Percentiles rank a stretch among this genome's conserved stretches.
phyloP scores from a whole-genome alignment of 2,797 vertebrate species.

The Oreochromis mossambicus region DNA sequence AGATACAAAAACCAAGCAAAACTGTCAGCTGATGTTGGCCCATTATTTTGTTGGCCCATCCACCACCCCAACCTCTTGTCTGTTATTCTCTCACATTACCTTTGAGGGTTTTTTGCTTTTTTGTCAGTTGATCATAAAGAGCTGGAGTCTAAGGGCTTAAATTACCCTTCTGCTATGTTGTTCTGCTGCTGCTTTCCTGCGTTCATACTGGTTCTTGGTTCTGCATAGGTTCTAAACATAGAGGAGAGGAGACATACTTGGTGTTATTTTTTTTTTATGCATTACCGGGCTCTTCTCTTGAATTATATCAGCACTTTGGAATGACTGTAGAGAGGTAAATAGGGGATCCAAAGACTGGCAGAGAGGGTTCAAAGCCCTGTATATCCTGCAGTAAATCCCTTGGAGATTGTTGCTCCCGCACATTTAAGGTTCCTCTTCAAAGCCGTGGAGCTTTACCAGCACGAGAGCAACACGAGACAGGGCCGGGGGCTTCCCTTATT shows the following conservation, averaged over 20 bases:
- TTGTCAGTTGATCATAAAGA: neutral
- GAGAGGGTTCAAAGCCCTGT: conserved; percentile 60
- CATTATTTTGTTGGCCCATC: neutral
- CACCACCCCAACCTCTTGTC: neutral
- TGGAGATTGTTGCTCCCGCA: conserved; percentile 70
- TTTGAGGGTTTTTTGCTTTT: neutral
- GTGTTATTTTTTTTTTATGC: conserved; percentile 8
- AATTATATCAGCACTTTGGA: conserved; percentile 59
- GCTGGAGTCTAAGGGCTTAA: neutral
- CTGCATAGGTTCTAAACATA: neutral
- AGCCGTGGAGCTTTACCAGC: conserved; percentile 56
- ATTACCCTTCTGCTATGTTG: neutral
- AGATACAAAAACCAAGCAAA: neutral
- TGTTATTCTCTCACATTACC: neutral
- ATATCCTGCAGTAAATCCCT: conserved; percentile 66
- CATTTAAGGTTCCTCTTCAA: conserved; percentile 64
- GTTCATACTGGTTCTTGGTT: neutral
- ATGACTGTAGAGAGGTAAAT: conserved; percentile 58
- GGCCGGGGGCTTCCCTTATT: conserved; percentile 64
- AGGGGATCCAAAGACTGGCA: conserved; percentile 51
- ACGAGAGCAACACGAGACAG: conserved; percentile 65
- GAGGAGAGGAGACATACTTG: neutral
- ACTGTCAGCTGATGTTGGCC: neutral
- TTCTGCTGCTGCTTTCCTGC: neutral
- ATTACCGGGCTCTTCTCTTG: conserved; percentile 13